Percentiles rank a stretch among this genome's conserved stretches.
Evolutionary conservation across 2,888 invertebrate genomes (phyloP).

Genomic region (Steinernema carpocapsae): DNA sequence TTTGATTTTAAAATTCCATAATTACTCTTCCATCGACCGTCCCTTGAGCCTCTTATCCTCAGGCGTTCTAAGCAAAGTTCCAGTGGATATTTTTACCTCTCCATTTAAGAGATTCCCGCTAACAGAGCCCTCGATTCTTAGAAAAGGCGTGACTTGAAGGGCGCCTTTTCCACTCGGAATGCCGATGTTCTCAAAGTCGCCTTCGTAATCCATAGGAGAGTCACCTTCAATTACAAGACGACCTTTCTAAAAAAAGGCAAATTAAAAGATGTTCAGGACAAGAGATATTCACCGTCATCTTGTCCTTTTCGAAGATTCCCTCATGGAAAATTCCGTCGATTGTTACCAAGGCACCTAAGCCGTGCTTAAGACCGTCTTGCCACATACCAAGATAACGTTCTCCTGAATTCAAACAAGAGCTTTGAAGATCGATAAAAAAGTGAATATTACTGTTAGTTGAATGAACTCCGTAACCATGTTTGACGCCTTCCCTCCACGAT

Average conservation of each 20-base stretch:
- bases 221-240: constrained; percentile 76
- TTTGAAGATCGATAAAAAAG: not conserved
- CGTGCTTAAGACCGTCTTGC: constrained; percentile 83
- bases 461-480: constrained; percentile 77
- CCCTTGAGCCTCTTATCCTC: constrained; percentile 16
- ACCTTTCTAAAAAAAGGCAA: constrained; percentile 76
- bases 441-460: constrained; percentile 39
- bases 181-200: constrained; percentile 82
- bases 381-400: constrained; percentile 90
- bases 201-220: constrained; percentile 73
- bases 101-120: constrained; percentile 41
- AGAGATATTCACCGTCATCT: constrained; percentile 75
- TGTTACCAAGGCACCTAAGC: constrained; percentile 84
- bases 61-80: not conserved
- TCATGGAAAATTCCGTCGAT: constrained; percentile 89
- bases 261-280: not conserved
- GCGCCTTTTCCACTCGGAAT: constrained; percentile 77
- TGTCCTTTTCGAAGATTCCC: constrained; percentile 82
- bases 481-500: constrained; percentile 81
- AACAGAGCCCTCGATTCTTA: constrained; percentile 43
- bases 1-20: not conserved
- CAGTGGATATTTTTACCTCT: constrained; percentile 40
- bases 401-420: constrained; percentile 73
- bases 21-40: constrained; percentile 29
- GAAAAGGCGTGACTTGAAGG: constrained; percentile 41